Percentiles rank a stretch among this genome's conserved stretches.
phyloP scores from a whole-genome alignment of 2,888 invertebrate genomes.

The Ophion ellenae region DNA sequence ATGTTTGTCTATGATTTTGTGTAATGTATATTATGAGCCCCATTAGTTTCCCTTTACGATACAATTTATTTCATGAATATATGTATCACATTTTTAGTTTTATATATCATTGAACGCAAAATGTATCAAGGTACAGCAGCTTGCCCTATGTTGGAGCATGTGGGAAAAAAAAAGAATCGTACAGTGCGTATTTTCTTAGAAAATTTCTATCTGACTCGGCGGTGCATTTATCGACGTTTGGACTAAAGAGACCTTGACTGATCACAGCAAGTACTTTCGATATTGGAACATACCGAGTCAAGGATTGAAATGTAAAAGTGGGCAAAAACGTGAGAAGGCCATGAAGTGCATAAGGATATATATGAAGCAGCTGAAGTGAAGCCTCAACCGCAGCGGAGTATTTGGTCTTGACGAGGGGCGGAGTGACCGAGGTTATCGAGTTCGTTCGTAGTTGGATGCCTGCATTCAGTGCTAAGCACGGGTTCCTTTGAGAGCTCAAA shows the following conservation, averaged over 20 bases:
- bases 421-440: slow-evolving; percentile 27
- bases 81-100: too few relatives aligned
- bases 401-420: slow-evolving; percentile 32
- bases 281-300: slow-evolving; percentile 14
- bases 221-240: slow-evolving; percentile 11
- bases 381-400: slow-evolving; percentile 36
- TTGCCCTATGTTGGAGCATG: too few relatives aligned
- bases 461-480: slow-evolving; percentile 40
- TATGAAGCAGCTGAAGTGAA: slow-evolving; percentile 40
- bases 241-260: neutral
- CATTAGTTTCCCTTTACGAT: too few relatives aligned
- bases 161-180: slow-evolving; percentile 9
- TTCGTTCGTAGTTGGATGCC: slow-evolving; percentile 28
- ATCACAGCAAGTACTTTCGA: neutral
- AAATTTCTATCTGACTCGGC: neutral
- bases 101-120: too few relatives aligned
- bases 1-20: too few relatives aligned
- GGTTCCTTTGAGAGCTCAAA: slow-evolving; percentile 54
- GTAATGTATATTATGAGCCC: too few relatives aligned
- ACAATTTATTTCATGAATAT: too few relatives aligned
- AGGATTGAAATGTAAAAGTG: neutral
- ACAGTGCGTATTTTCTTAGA: neutral
- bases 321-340: neutral
- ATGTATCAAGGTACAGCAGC: too few relatives aligned
- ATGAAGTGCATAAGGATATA: slow-evolving; percentile 17